Base-by-base conservation (phyloP, 1,140 invertebrate genomes). In the Cotesia vestalis region DNA sequence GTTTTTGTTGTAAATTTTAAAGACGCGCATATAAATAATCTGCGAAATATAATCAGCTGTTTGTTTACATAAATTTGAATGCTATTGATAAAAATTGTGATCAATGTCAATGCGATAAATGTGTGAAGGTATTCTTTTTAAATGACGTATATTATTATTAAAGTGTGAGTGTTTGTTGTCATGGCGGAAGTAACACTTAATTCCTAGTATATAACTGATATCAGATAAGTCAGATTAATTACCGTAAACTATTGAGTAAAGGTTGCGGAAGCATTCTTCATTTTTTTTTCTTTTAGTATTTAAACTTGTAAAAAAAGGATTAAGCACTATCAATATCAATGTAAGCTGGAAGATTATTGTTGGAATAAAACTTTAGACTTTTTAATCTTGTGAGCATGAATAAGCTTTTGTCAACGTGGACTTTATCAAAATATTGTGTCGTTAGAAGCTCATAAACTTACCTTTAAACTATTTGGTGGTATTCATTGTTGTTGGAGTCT, bases 161-260 rank as follows among this genome's bases (percentile, higher is more conserved):
- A 27, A 27, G 1, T 27, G 2, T 27, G 27, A 27, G 27, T 27
- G 27, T 27, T 27, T 27, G 27, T 55, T 55, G 12, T 17, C 11
- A 55, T 17, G n/a, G 53, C 53, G n/a, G 17, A 55, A 14, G 53
- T 17, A 55, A 55, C 11, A n/a, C n/a, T 17, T 27, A 27, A 27
- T 55, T 55, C 53, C 17, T 5, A 55, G 53, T n/a, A 55, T n/a
- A 55, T 12, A n/a, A 55, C 17, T 55, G 53, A 55, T 55, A 55
- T 55, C 2, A 55, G 53, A 4, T 55, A 55, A 55, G 53, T 14
- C 40, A 6, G 40, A 46, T 46, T 46, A 46, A 46, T 55, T 55
- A 55, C 53, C 17, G 12, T 14, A 55, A n/a, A n/a, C 12, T 55
- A 55, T 4, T 3, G 4, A 14, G 4, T 12, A 4, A 5, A 14